Base-by-base conservation (phyloP, 2,797 vertebrate genomes). In the Darevskia mixta region DNA sequence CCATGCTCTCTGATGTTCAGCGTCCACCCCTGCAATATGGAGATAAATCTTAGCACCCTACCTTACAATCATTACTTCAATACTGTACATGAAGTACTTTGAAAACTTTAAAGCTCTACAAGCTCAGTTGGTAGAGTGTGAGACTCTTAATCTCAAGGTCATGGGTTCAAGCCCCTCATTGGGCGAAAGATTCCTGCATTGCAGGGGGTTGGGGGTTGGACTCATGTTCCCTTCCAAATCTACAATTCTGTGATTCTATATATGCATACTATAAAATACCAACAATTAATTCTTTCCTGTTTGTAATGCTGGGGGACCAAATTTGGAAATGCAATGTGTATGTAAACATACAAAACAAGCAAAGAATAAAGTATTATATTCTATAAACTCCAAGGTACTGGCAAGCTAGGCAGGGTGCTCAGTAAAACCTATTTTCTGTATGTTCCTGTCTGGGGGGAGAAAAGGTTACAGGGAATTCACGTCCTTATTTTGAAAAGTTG, bases 401-500 rank as follows among this genome's bases (percentile, higher is more conserved):
- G 66, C 35, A 49, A 87, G 75, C 79, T 20, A 80, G 87, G 88
- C 18, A 92, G 93, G 66, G 80, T 76, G 8, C 77, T 79, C 83
- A 77, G 45, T 0, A 85, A 89, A 58, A 27, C 8, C 11, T 67
- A 0, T 8, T 2, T 69, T 86, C 77, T 76, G 92, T 20, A 10
- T 75, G 18, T 0, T 20, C 86, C 86, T 82, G n/a, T 8, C 83
- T 8, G 89, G 66, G 13, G 45, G 66, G 29, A 82, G 10, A 66
- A 43, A 4, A 20, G 15, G 41, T 29, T n/a, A 43, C 20, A 95
- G 87, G 5, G 93, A 95, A 94, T 93, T 89, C 92, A 86, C 9
- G 89, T 85, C 88, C 89, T 88, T 93, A 87, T 79, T 84, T 93
- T 83, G 83, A 88, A 93, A 90, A 86, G 83, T 80, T 86, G 88